Evolutionary conservation across 1,140 invertebrate species (phyloP), one percentile per base, ranked within the genome.

Genomic region (Listronotus oregonensis): DNA sequence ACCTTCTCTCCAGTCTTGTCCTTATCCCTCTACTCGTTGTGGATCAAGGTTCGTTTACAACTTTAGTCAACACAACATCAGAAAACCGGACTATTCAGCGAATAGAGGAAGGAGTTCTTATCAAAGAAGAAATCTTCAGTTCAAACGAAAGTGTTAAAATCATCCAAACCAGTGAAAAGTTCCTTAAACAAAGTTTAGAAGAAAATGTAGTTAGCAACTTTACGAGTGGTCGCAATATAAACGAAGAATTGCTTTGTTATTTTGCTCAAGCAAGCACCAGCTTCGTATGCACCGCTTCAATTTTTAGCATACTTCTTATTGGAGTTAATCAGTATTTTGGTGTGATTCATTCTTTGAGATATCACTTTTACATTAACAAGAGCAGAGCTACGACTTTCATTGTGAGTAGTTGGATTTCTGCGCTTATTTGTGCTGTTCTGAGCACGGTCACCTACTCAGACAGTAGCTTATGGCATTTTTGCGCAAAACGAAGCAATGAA

Each of bases 311-410:
- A 6, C 83, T 93, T 8, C 83, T 95, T 9, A 93, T 96, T 39
- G 90, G 91, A 0, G 80, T 93, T 2, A 93, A 96, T 74, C 90
- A 94, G 72, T 94, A 93, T 78, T 89, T 90, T 67, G 93, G 93
- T 0, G 91, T 96, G 32, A 90, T 92, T 6, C 90, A 92, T 76
- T 93, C 93, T 0, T 81, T 95, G 18, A 86, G 90, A n/a, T 94
- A 95, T 77, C 89, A 91, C 66, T 86, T 87, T 12, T 85, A 88
- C 32, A 84, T 95, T 61, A 86, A 92, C 71, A 87, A 90, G 70
- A 79, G 86, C 9, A 86, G 88, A 44, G 90, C 89, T 0, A 86
- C 84, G 1, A 77, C 89, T 0, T 81, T 93, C 10, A 90, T 94
- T 55, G 80, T 85, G 8, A 78, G 83, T 11, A 83, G 85, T 9